Percentiles rank a stretch among this genome's conserved stretches.
These are phyloP conservation scores for Cheilosia scutellata DNA, from an alignment of 2,888 invertebrate genomes.

Conservation along the genomic window DNA sequence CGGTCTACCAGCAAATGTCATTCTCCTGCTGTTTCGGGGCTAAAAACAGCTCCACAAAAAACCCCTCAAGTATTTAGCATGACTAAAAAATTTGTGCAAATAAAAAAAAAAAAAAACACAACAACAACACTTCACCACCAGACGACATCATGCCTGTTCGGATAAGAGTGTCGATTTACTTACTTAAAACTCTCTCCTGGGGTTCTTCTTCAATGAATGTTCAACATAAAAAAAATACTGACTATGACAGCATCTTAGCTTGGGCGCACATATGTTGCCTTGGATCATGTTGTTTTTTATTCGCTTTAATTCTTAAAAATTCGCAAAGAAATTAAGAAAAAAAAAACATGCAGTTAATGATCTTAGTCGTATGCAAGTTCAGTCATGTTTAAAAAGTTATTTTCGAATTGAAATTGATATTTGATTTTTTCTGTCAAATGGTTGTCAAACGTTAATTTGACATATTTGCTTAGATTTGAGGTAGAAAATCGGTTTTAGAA, in stretches of 20 bases:
- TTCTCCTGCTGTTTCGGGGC: constrained; percentile 70
- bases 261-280: constrained; percentile 59
- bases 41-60: constrained; percentile 47
- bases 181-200: constrained; percentile 70
- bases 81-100: constrained; percentile 45
- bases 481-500: too few species aligned
- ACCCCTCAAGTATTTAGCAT: constrained; percentile 66
- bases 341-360: constrained; percentile 51
- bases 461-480: neutral
- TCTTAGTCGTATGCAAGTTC: constrained; percentile 58
- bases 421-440: constrained; percentile 29
- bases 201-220: constrained; percentile 74
- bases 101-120: constrained; percentile 16
- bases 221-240: constrained; percentile 27
- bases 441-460: constrained; percentile 22
- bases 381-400: constrained; percentile 53
- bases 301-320: constrained; percentile 46
- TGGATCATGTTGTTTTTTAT: constrained; percentile 45
- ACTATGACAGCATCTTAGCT: constrained; percentile 64
- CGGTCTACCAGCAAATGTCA: constrained; percentile 66
- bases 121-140: constrained; percentile 32
- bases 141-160: constrained; percentile 70
- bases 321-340: constrained; percentile 32
- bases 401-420: constrained; percentile 14
- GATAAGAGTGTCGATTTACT: constrained; percentile 74